These are phyloP conservation scores for Spisula solida DNA, from an alignment of 2,888 invertebrate species.

Conservation along the genomic window DNA sequence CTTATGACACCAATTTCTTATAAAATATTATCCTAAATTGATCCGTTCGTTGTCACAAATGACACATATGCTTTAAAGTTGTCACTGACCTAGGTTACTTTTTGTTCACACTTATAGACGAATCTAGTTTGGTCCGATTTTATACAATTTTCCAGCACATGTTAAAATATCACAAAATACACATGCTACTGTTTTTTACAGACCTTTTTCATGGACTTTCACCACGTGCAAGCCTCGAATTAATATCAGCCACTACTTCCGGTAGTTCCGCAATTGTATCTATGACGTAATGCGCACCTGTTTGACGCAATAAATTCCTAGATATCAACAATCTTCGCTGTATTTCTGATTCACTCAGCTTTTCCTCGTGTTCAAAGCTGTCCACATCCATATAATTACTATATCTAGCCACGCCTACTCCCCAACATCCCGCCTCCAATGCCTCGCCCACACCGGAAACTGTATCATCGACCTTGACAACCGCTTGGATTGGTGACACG, in stretches of 20 bases:
- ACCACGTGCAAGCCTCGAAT: constrained; percentile 83
- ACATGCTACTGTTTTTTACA: background rate
- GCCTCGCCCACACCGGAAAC: constrained; percentile 87
- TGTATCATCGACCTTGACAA: constrained; percentile 87
- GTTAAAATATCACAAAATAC: background rate
- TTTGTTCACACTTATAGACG: too few relatives aligned
- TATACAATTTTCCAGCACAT: background rate
- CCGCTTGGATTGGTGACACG: constrained; percentile 85
- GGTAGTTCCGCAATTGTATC: constrained; percentile 86
- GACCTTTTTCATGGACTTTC: constrained; percentile 80
- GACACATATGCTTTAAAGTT: too few relatives aligned
- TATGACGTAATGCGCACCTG: constrained; percentile 87
- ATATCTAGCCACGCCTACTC: constrained; percentile 86
- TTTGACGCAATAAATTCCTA: constrained; percentile 81
- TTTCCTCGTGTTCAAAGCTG: constrained; percentile 82
- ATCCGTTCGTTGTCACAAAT: too few relatives aligned
- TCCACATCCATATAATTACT: constrained; percentile 87
- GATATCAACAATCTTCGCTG: constrained; percentile 77
- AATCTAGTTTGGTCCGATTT: too few relatives aligned
- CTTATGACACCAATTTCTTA: too few relatives aligned
- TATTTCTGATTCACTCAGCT: constrained; percentile 81
- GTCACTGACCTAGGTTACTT: too few relatives aligned
- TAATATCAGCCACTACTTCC: constrained; percentile 86
- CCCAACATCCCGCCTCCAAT: constrained; percentile 87
- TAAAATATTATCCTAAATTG: too few relatives aligned